Evolutionary conservation across 2,797 vertebrate genomes (phyloP).

Genomic region (Periparus ater): DNA sequence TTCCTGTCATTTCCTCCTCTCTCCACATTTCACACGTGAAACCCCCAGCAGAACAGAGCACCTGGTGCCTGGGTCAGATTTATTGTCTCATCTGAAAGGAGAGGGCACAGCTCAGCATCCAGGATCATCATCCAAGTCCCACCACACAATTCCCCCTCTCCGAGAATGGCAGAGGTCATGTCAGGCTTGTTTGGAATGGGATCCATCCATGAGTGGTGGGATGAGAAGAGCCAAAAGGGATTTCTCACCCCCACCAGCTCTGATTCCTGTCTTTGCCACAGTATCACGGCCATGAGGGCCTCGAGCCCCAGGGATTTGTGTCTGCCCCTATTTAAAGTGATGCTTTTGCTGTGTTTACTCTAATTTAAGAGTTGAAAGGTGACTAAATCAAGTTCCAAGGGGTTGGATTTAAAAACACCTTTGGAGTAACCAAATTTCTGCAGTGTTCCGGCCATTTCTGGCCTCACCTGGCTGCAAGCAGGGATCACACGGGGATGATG

Average conservation of each 20-base stretch:
- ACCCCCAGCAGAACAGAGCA: neutral
- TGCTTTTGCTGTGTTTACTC: fast-evolving
- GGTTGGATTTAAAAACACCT: neutral
- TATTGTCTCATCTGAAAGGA: neutral
- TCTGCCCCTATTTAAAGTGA: neutral
- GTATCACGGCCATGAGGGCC: no score
- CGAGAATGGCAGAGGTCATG: neutral
- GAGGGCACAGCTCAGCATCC: neutral
- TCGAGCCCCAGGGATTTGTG: neutral
- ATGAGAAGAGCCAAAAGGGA: neutral
- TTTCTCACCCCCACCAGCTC: neutral
- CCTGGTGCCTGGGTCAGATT: neutral
- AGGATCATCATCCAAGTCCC: fast-evolving
- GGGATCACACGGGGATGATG: no score
- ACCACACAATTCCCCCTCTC: fast-evolving
- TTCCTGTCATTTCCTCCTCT: slow-evolving; percentile 21
- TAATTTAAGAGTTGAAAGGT: neutral
- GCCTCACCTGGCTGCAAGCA: neutral
- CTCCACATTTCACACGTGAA: neutral
- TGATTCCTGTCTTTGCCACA: fast-evolving
- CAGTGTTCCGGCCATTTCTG: fast-evolving
- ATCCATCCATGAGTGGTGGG: neutral
- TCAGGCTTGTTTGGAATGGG: neutral
- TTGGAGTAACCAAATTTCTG: neutral
- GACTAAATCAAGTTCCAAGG: no score